Evolutionary conservation across 2,113 vertebrate genomes (phyloP).

Genomic region (Microcebus ravelobensis): DNA sequence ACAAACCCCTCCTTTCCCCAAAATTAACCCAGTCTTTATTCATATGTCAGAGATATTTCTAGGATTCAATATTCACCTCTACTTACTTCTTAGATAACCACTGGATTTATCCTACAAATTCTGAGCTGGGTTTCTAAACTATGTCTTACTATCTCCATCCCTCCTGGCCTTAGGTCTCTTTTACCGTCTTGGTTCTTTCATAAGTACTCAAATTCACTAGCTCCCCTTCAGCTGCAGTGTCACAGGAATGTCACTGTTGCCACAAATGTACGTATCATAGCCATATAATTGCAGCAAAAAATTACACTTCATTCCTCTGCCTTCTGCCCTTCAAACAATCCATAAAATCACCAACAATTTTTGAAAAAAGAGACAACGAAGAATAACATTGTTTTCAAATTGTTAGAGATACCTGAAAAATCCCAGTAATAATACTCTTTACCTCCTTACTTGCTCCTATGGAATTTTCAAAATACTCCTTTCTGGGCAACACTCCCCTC

Average conservation of each 20-base stretch:
- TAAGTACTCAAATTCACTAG: neutral
- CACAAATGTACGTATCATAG: neutral
- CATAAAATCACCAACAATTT: conserved; percentile 29
- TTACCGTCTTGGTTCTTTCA: neutral
- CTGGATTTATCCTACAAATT: neutral
- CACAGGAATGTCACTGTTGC: neutral
- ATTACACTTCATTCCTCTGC: neutral
- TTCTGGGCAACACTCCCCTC: neutral
- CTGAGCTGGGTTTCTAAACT: neutral
- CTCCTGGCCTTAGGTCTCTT: neutral
- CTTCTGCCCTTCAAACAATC: neutral
- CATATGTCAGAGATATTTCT: conserved; percentile 7
- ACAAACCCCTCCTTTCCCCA: neutral
- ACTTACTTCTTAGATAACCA: neutral
- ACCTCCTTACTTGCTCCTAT: neutral
- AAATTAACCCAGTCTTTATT: conserved; percentile 49
- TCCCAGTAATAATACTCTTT: neutral
- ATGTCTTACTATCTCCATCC: neutral
- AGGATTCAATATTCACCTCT: neutral
- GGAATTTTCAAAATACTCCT: conserved; percentile 40
- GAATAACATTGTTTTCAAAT: conserved; percentile 30
- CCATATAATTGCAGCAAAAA: neutral
- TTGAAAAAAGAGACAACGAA: conserved; percentile 35
- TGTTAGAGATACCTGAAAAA: neutral
- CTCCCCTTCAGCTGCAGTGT: neutral